Base-by-base conservation (phyloP, 1,140 invertebrate species). In the Heliconius nattereri region DNA sequence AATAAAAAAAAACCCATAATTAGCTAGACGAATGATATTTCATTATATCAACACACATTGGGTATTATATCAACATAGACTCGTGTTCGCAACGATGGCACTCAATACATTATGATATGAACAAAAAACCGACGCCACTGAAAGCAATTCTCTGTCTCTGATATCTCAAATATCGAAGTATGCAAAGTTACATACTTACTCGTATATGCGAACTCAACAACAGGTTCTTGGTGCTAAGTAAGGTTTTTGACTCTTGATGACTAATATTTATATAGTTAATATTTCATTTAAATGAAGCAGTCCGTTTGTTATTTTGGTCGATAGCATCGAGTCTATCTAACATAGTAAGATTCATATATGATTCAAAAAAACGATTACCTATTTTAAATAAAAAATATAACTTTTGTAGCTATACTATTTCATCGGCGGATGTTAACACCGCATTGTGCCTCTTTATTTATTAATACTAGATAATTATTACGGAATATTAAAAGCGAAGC, bases 81-180 rank as follows among this genome's bases (percentile, higher is more conserved):
- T 49, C 71, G 74, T 81, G 77, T 60, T 57, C 29, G 66, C 37
- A 83, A 85, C 84, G 83, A 83, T 82, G 76, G 82, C 76, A 57
- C 49, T 75, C 60, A 16, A 76, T 79, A 78, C 75, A 76, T 73
- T 76, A n/a, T 75, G 75, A 82, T 78, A 78, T 78, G 49, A 29
- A 52, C 75, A 75, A 77, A 81, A 84, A 81, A 82, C 74, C 45
- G 76, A 77, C 37, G 73, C n/a, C 71, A 83, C 26, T 45, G 29
- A 49, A 29, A 78, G 60, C 78, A 78, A 78, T 66, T 45, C 26
- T 75, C 66, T 57, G 73, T 45, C 26, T 75, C 66, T 57, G 73
- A 79, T 79, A 72, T 76, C 72, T 79, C 66, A 45, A 45, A 76
- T 60, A 75, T 79, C 29, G 13, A 57, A 32, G 32, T 71, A 71